phyloP scores from a whole-genome alignment of 2,888 invertebrate species.

The Tortrix viridana region DNA sequence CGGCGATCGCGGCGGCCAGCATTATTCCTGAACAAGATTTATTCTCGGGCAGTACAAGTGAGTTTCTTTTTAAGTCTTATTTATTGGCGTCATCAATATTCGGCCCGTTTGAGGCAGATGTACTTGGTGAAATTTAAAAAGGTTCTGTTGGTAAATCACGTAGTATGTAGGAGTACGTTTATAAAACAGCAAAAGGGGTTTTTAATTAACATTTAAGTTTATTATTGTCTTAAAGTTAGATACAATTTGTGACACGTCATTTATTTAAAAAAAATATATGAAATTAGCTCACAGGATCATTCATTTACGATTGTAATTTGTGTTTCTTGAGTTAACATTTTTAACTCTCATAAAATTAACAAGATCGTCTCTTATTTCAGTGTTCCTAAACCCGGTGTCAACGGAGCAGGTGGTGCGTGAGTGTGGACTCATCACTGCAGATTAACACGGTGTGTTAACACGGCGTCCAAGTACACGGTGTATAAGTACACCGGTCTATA shows the following conservation, averaged over 20 bases:
- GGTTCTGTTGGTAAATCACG: background rate
- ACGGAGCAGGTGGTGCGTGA: conserved; percentile 91
- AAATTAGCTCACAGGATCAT: too few species aligned
- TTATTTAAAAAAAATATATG: too few species aligned
- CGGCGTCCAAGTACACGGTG: too few species aligned
- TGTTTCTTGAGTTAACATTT: too few species aligned
- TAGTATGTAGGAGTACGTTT: background rate
- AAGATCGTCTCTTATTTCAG: conserved; percentile 56
- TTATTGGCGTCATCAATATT: conserved; percentile 35
- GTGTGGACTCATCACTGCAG: conserved; percentile 86
- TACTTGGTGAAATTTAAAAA: conserved; percentile 31
- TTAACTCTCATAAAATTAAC: background rate
- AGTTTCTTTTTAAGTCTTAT: conserved; percentile 47
- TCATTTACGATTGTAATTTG: too few species aligned
- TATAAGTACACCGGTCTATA: too few species aligned
- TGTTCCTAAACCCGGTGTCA: conserved; percentile 88
- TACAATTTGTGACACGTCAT: too few species aligned
- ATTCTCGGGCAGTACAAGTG: conserved; percentile 74
- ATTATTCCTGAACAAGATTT: conserved; percentile 76
- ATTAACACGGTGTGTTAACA: conserved; percentile 49
- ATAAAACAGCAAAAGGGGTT: background rate
- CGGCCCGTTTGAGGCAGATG: conserved; percentile 20
- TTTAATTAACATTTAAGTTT: background rate
- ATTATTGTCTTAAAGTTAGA: too few species aligned
- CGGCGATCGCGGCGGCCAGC: conserved; percentile 78